phyloP scores from a whole-genome alignment of 2,797 vertebrate species.

The Enteromius anoplus region DNA sequence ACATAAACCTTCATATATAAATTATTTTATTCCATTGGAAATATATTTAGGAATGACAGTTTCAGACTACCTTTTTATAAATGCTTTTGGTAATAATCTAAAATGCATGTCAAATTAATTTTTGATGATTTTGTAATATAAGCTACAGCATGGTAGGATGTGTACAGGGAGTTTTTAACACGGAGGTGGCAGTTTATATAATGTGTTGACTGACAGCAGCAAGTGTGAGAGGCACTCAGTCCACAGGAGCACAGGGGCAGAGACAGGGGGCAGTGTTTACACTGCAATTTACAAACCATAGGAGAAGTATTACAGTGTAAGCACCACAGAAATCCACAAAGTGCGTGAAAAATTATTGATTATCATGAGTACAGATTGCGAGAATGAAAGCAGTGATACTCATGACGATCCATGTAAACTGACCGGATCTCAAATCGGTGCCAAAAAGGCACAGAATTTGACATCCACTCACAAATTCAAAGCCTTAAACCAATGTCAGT shows the following conservation, averaged over 20 bases:
- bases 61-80: background rate
- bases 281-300: constrained; percentile 30
- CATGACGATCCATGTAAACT: background rate
- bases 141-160: background rate
- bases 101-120: too few relatives aligned
- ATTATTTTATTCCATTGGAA: background rate
- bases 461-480: background rate
- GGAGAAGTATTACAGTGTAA: background rate
- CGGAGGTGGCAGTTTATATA: background rate
- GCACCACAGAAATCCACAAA: background rate
- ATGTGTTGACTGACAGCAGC: constrained; percentile 52
- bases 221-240: constrained; percentile 11
- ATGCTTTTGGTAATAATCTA: too few relatives aligned
- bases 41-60: background rate
- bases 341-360: background rate
- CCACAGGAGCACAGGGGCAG: constrained; percentile 35
- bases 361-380: background rate
- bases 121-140: background rate
- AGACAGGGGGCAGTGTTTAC: constrained; percentile 30
- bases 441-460: background rate
- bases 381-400: constrained; percentile 8
- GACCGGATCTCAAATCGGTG: background rate
- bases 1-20: background rate
- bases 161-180: background rate
- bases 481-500: constrained; percentile 37